Evolutionary conservation across 2,888 invertebrate genomes (phyloP).

Genomic region (Nowickia ferox): DNA sequence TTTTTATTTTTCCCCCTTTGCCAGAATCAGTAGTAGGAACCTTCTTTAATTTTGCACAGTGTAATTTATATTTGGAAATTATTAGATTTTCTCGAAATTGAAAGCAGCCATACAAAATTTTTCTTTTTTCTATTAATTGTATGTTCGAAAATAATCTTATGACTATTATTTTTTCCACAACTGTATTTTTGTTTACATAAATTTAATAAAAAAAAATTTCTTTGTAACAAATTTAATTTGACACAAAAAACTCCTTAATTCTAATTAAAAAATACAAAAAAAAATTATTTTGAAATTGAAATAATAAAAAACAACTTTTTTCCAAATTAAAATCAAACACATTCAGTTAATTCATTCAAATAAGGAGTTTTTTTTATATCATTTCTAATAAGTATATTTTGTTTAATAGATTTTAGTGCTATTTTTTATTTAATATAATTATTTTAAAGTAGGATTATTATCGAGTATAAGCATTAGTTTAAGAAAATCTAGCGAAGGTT

Average conservation of each 20-base stretch:
- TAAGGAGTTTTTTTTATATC: slow-evolving; percentile 45
- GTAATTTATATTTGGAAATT: too few relatives aligned
- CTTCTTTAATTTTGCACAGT: too few relatives aligned
- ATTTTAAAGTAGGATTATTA: slow-evolving; percentile 46
- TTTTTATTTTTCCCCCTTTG: too few relatives aligned
- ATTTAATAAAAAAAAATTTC: background rate
- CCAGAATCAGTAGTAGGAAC: too few relatives aligned
- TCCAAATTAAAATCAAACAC: slow-evolving; percentile 40
- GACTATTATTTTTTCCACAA: too few relatives aligned
- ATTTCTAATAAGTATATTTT: background rate
- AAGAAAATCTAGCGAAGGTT: slow-evolving; percentile 66
- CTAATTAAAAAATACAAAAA: background rate
- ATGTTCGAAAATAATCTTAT: too few relatives aligned
- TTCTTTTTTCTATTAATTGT: too few relatives aligned
- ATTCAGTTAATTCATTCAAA: slow-evolving; percentile 57
- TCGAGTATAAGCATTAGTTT: slow-evolving; percentile 69
- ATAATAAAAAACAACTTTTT: background rate
- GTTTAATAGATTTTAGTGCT: slow-evolving; percentile 21
- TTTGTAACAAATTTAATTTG: too few relatives aligned
- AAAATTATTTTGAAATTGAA: background rate
- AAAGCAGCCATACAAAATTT: too few relatives aligned
- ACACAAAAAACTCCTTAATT: too few relatives aligned
- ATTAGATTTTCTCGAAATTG: too few relatives aligned
- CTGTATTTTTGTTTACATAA: background rate
- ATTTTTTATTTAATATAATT: slow-evolving; percentile 38